Evolutionary conservation across 1,140 invertebrate genomes (phyloP), one percentile per base, ranked within the genome.

Genomic region (Zaprionus inermis): DNA sequence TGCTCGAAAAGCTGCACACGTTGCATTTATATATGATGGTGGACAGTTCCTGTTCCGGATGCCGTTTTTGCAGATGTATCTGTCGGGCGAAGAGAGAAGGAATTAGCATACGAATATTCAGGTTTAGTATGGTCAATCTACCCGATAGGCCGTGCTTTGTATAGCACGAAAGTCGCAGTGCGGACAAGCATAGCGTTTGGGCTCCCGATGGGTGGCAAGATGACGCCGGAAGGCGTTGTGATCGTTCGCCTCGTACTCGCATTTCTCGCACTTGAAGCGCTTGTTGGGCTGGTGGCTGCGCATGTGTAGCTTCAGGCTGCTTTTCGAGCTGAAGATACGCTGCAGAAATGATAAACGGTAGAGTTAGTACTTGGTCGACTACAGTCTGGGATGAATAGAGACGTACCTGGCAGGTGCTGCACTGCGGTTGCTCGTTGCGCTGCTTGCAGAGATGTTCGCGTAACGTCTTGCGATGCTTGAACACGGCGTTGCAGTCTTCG

Each of bases 161-260:
- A 96, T 96, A 67, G 94, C 94, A 1, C 93, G 94, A 85, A 96
- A 96, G 1, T 94, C 91, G 85, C 96, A 97, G 76, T 95, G 94
- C 44, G 94, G 94, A 82, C 96, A 97, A 74, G 94, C 94, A 84
- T 96, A 96, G 0, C 95, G 94, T 70, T 95, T 95, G 41, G 24
- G 96, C 95, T 32, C 83, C 58, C 76, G 76, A 91, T 98, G 97
- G 20, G 95, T 93, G 92, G 96, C 95, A 69, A 95, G 95, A 92
- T 98, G 97, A 3, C 97, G 94, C 34, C 97, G 93, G 56, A 97
- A 93, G 1, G 96, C 96, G 88, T 97, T 97, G 91, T 97, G 96
- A 90, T 97, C 96, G 1, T 95, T 94, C 5, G 96, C 95, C 4
- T 94, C 93, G 92, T 97, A 98, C 9, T 93, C 92, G 92, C 97